phyloP scores from a whole-genome alignment of 2,888 invertebrate genomes.

The Pasiphila rectangulata region DNA sequence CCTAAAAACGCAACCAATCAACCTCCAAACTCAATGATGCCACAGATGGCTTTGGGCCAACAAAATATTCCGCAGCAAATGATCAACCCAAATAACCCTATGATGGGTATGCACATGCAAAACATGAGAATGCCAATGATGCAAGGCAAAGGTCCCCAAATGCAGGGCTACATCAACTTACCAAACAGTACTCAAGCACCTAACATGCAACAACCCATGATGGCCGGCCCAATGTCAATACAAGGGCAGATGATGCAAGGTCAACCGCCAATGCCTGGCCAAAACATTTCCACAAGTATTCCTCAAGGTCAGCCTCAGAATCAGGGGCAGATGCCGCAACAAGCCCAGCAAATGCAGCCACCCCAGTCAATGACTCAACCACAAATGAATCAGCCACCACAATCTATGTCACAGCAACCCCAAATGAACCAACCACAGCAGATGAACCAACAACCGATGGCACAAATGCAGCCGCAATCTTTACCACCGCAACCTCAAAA shows the following conservation, averaged over 20 bases:
- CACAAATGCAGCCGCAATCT: constrained; percentile 31
- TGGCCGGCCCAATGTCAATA: constrained; percentile 54
- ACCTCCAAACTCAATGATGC: constrained; percentile 52
- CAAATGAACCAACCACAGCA: constrained; percentile 25
- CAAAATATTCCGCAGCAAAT: constrained; percentile 51
- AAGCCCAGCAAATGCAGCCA: constrained; percentile 33
- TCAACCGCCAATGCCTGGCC: constrained; percentile 46
- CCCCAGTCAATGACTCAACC: constrained; percentile 6
- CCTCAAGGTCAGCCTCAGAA: constrained; percentile 40
- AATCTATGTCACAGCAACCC: constrained; percentile 1
- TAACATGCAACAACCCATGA: constrained; percentile 46
- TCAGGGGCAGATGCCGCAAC: constrained; percentile 43
- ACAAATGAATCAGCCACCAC: constrained; percentile 20
- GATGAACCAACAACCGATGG: constrained; percentile 32
- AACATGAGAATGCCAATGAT: constrained; percentile 68
- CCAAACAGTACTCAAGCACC: constrained; percentile 54
- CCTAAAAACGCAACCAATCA: constrained; percentile 58
- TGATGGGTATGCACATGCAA: constrained; percentile 66
- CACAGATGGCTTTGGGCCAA: constrained; percentile 56
- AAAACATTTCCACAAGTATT: constrained; percentile 45
- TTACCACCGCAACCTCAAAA: constrained; percentile 30
- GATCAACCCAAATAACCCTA: constrained; percentile 57
- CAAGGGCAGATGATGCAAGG: constrained; percentile 47
- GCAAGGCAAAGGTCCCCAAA: constrained; percentile 57
- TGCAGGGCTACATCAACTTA: constrained; percentile 57